A percentile compares a stretch with the other conserved stretches of the same genome.
Evolutionary conservation across 2,113 vertebrate genomes (phyloP).

Genomic region (Hemibates koningsi): DNA sequence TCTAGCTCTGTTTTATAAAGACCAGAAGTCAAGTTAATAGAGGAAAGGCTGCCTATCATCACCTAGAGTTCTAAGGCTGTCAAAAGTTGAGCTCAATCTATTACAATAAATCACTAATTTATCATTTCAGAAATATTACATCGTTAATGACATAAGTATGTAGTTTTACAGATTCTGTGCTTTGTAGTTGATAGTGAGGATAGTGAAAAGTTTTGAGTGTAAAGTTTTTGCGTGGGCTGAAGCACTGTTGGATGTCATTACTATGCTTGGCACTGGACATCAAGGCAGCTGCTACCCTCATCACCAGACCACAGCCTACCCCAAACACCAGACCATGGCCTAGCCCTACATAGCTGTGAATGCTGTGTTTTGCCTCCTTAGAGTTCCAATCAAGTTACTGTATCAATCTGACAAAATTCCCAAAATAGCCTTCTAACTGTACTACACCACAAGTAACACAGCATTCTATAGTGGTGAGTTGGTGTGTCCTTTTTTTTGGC

Average conservation of each 20-base stretch:
- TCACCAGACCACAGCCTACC: background rate
- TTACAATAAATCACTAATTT: background rate
- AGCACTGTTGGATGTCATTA: background rate
- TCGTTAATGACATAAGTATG: background rate
- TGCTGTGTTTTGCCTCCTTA: background rate
- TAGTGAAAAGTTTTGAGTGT: background rate
- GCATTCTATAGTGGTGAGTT: background rate
- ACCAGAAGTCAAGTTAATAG: background rate
- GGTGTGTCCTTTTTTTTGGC: background rate
- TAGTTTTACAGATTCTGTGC: background rate
- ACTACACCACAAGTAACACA: background rate
- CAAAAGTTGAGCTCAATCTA: background rate
- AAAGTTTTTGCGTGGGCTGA: background rate
- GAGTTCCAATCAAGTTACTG: background rate
- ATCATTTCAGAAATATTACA: background rate
- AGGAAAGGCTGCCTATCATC: constrained; percentile 31
- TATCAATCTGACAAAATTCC: background rate
- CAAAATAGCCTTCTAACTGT: background rate
- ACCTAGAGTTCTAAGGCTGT: constrained; percentile 22
- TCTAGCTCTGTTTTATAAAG: background rate
- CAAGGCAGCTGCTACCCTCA: background rate
- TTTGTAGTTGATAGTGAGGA: background rate
- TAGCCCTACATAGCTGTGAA: background rate
- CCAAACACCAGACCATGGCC: background rate
- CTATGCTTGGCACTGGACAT: background rate